Conservation (phyloP, 2,113 vertebrate genomes). For the Centrocercus urophasianus region DNA sequence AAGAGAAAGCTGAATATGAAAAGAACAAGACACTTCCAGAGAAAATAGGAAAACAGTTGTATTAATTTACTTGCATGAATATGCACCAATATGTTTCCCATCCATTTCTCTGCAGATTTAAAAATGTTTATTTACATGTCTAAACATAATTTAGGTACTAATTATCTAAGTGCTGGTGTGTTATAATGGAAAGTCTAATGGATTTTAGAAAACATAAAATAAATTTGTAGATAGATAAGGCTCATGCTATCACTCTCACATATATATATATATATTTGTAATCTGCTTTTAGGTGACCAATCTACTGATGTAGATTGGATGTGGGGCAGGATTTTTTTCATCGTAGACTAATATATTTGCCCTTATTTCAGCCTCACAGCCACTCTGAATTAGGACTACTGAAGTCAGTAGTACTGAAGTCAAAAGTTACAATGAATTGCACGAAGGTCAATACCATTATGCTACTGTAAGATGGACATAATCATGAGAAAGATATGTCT, state of each 20-base stretch:
- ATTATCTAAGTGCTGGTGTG: background rate
- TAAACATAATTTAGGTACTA: background rate
- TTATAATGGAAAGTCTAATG: background rate
- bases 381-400: background rate
- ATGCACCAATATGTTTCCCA: background rate
- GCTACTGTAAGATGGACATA: background rate
- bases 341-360: background rate
- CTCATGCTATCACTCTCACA: background rate
- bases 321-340: background rate
- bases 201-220: background rate
- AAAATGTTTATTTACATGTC: background rate
- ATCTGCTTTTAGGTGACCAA: background rate
- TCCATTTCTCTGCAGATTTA: background rate
- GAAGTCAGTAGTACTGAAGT: background rate
- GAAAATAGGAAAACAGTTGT: background rate
- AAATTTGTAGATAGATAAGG: background rate
- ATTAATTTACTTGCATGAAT: background rate
- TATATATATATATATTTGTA: background rate
- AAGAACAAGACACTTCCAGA: background rate
- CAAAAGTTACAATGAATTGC: background rate
- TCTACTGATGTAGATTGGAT: background rate
- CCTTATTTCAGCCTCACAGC: background rate
- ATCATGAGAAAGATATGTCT: background rate
- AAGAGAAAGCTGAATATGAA: background rate
- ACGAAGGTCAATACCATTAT: background rate